Percentiles rank a stretch among this genome's conserved stretches.
Conservation (phyloP, 2,888 invertebrate genomes). For the Omphaloscelis lunosa region DNA sequence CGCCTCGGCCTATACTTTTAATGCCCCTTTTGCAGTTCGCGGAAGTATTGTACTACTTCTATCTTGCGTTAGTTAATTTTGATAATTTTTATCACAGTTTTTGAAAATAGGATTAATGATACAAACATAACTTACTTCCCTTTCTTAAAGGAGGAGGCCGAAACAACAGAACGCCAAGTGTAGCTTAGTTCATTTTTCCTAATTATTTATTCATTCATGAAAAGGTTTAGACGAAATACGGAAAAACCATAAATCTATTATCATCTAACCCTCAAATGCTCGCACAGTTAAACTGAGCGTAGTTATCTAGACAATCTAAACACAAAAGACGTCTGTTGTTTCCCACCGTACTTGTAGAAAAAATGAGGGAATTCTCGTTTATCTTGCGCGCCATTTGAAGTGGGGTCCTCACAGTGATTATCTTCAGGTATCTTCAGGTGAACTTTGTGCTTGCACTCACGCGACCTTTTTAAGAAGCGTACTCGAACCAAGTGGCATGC, state of each 20-base stretch:
- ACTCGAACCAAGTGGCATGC: slow-evolving; percentile 80
- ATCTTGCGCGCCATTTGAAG: slow-evolving; percentile 85
- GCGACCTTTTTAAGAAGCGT: slow-evolving; percentile 85
- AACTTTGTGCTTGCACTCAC: slow-evolving; percentile 80
- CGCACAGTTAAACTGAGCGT: slow-evolving; percentile 11
- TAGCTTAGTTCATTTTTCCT: background rate
- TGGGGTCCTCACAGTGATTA: slow-evolving; percentile 84
- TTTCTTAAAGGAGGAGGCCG: background rate
- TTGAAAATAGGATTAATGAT: background rate
- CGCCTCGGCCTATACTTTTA: too few relatives aligned
- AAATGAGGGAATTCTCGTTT: slow-evolving; percentile 83
- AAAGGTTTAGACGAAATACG: background rate
- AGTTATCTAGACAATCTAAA: slow-evolving; percentile 40
- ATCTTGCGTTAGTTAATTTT: background rate
- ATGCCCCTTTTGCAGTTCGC: too few relatives aligned
- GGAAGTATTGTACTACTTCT: too few relatives aligned
- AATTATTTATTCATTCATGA: background rate
- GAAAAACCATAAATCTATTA: slow-evolving; percentile 12
- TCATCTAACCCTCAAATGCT: slow-evolving; percentile 6
- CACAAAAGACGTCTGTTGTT: slow-evolving; percentile 60
- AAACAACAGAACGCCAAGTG: background rate
- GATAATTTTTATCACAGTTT: background rate
- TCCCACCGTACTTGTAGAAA: slow-evolving; percentile 70
- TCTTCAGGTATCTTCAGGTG: slow-evolving; percentile 83
- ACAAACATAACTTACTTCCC: background rate